A percentile compares a stretch with the other conserved stretches of the same genome.
These are phyloP conservation scores for Colaptes auratus DNA, from an alignment of 2,113 vertebrate species.

Conservation along the genomic window DNA sequence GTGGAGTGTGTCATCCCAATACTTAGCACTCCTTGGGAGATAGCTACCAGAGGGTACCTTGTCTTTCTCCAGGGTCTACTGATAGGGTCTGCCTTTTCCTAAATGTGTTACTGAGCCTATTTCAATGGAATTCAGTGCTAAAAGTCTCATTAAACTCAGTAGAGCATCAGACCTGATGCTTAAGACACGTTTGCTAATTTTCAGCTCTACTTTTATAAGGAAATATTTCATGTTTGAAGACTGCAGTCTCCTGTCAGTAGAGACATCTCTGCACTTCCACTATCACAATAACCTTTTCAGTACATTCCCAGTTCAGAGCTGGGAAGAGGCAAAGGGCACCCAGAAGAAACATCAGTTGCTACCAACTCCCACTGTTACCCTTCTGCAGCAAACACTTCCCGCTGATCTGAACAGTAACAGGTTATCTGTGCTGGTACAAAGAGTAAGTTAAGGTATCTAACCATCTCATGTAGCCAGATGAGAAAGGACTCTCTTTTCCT, in stretches of 20 bases:
- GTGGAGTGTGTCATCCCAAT: not conserved
- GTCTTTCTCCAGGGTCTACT: not conserved
- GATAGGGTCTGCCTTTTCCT: not conserved
- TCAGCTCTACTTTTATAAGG: not conserved
- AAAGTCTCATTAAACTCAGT: not conserved
- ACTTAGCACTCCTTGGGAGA: not conserved
- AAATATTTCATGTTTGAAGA: not conserved
- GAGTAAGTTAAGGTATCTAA: not conserved
- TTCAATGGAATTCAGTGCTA: not conserved
- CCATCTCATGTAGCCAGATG: not conserved
- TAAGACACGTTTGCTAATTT: not conserved
- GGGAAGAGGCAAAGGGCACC: not conserved
- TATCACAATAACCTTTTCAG: not conserved
- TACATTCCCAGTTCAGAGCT: not conserved
- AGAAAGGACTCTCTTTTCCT: constrained; percentile 24
- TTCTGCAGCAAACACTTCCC: not conserved
- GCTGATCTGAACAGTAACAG: not conserved
- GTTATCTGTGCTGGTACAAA: not conserved
- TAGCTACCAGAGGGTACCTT: not conserved
- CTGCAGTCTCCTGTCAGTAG: not conserved
- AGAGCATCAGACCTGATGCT: not conserved
- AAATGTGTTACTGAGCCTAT: not conserved
- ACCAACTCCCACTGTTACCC: not conserved
- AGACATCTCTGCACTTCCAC: not conserved
- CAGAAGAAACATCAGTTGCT: not conserved